phyloP scores from a whole-genome alignment of 2,888 invertebrate genomes.

The Aleiodes alternator region DNA sequence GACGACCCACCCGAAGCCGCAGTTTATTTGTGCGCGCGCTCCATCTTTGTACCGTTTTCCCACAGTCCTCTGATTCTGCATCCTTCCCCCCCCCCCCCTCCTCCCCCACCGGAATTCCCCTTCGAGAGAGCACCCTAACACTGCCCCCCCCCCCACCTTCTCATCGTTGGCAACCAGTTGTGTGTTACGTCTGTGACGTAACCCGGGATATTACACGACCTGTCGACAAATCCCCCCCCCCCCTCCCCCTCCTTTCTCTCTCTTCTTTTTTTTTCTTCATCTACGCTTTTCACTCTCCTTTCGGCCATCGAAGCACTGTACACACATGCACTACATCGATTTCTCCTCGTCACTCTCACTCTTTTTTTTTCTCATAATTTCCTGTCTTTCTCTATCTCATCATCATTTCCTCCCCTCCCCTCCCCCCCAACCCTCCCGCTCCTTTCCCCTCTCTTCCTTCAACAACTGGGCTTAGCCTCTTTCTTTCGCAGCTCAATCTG shows the following conservation, averaged over 20 bases:
- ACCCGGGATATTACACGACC: constrained; percentile 65
- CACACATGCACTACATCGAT: constrained; percentile 21
- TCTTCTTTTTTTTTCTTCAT: constrained; percentile 22
- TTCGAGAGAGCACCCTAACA: constrained; percentile 58
- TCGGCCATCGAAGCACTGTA: neutral
- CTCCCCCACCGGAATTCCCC: constrained; percentile 75
- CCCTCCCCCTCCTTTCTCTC: constrained; percentile 30
- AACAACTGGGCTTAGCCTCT: neutral
- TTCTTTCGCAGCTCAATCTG: neutral
- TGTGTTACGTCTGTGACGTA: constrained; percentile 75
- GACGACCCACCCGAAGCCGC: constrained; percentile 48
- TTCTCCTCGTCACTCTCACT: constrained; percentile 32
- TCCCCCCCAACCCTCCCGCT: constrained; percentile 5
- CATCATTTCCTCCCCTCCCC: constrained; percentile 22
- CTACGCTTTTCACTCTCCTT: constrained; percentile 14
- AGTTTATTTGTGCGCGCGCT: constrained; percentile 45
- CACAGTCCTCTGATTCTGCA: constrained; percentile 39
- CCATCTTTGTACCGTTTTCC: constrained; percentile 50
- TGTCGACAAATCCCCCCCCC: constrained; percentile 56
- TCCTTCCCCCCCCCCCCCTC: constrained; percentile 63
- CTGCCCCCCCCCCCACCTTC: constrained; percentile 29
- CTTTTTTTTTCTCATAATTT: constrained; percentile 23
- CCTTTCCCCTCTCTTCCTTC: too few species aligned
- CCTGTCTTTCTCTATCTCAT: neutral
- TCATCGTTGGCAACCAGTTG: constrained; percentile 72